Evolutionary conservation across 1,140 invertebrate species (phyloP).

Genomic region (Megathymus violae): DNA sequence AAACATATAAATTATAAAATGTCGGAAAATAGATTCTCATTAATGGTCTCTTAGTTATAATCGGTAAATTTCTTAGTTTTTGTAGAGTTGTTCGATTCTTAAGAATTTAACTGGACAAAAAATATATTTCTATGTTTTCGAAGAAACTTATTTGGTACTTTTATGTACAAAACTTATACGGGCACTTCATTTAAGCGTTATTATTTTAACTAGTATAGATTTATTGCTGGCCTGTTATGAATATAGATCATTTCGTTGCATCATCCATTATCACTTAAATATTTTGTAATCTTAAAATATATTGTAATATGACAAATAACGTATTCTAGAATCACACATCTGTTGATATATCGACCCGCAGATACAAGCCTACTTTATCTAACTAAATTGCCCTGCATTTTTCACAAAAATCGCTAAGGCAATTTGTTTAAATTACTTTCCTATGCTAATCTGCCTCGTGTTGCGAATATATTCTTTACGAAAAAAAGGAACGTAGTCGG

Average conservation of each 20-base stretch:
- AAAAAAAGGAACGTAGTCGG: constrained; percentile 52
- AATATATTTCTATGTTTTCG: no score
- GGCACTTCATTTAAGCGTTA: no score
- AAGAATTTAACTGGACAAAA: no score
- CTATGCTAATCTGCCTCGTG: constrained; percentile 71
- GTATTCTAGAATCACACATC: constrained; percentile 26
- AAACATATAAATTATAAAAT: constrained; percentile 53
- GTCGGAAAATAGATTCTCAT: constrained; percentile 46
- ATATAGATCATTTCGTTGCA: no score
- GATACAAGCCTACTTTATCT: constrained; percentile 50
- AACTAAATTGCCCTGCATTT: constrained; percentile 62
- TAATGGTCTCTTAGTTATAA: no score
- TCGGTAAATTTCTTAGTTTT: no score
- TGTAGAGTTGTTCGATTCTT: no score
- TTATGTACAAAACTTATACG: no score
- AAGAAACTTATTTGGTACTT: no score
- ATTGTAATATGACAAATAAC: constrained; percentile 14
- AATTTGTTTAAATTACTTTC: constrained; percentile 80
- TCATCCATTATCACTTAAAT: no score
- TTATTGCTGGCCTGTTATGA: no score
- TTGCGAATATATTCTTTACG: constrained; percentile 69
- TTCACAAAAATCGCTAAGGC: constrained; percentile 74
- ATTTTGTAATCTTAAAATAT: background rate
- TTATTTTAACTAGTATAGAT: no score
- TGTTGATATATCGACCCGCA: constrained; percentile 32